phyloP scores from a whole-genome alignment of 2,888 invertebrate genomes.

The Drosophila hawaiiensis region DNA sequence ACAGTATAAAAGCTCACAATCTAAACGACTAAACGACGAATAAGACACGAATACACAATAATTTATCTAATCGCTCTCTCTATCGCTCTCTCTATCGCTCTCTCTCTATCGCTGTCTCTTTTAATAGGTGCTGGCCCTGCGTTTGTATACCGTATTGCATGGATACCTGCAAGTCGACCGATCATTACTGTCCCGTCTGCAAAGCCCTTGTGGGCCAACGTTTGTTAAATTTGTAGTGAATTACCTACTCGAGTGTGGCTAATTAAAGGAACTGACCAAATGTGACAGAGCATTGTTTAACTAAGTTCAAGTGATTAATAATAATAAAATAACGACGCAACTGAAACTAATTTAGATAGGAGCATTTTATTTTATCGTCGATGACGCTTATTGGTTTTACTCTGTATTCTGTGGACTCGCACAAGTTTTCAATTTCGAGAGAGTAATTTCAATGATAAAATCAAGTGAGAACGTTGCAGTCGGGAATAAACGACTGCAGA shows the following conservation, averaged over 20 bases:
- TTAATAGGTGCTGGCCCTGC: slow-evolving; percentile 46
- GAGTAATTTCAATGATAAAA: background rate
- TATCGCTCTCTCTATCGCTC: background rate
- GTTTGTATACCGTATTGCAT: slow-evolving; percentile 48
- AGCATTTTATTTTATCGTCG: background rate
- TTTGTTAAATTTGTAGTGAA: background rate
- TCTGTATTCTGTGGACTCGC: background rate
- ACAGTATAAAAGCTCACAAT: background rate
- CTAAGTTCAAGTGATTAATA: slow-evolving; percentile 1
- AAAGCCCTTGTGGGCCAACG: slow-evolving; percentile 32
- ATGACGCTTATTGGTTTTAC: background rate
- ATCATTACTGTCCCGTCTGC: slow-evolving; percentile 49
- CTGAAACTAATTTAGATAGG: background rate
- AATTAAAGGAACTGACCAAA: slow-evolving; percentile 4
- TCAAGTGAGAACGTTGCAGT: background rate
- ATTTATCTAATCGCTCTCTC: slow-evolving; percentile 18
- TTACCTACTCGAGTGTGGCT: background rate
- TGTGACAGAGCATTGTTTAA: too few relatives aligned
- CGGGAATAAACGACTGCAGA: background rate
- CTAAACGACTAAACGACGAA: background rate
- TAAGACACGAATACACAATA: background rate
- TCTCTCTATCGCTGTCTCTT: background rate
- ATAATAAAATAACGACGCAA: background rate
- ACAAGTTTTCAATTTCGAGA: background rate
- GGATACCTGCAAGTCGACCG: slow-evolving; percentile 35